Conservation (phyloP, 64 coral and sea anemone genomes). For the Stichodactyla helianthus region DNA sequence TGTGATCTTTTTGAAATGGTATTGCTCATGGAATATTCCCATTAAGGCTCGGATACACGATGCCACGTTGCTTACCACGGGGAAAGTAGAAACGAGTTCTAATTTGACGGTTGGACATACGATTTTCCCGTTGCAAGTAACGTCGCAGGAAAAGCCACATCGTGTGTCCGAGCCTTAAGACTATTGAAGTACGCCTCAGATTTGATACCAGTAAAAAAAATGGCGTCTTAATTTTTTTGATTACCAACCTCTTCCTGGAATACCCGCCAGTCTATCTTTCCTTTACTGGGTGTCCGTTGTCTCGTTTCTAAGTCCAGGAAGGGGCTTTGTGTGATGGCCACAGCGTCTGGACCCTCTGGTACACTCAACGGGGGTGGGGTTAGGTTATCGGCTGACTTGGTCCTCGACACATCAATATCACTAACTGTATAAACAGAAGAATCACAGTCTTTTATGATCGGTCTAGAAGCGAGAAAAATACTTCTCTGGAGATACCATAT, state of each 20-base stretch:
- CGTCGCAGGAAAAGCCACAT: no score
- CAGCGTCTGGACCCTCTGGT: background rate
- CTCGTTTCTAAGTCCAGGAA: background rate
- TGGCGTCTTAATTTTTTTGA: background rate
- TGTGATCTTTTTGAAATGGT: no score
- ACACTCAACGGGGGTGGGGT: background rate
- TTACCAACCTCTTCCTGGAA: conserved; percentile 81
- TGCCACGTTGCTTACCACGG: no score
- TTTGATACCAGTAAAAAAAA: no score
- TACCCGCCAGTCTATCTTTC: conserved; percentile 74
- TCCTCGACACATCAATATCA: conserved; percentile 50
- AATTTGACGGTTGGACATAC: no score
- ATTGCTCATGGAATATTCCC: no score
- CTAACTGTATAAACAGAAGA: conserved; percentile 24
- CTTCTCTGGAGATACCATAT: conserved; percentile 38
- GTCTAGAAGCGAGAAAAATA: conserved; percentile 30
- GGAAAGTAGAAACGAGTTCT: no score
- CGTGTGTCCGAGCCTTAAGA: no score
- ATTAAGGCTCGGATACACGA: no score
- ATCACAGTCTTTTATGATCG: conserved; percentile 2
- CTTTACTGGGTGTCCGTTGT: conserved; percentile 24
- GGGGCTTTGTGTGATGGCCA: conserved; percentile 30
- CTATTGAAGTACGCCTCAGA: no score
- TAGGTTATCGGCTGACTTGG: conserved; percentile 61
- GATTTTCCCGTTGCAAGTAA: no score